These are phyloP conservation scores for Apis dorsata DNA, from an alignment of 1,140 invertebrate species.

Conservation along the genomic window DNA sequence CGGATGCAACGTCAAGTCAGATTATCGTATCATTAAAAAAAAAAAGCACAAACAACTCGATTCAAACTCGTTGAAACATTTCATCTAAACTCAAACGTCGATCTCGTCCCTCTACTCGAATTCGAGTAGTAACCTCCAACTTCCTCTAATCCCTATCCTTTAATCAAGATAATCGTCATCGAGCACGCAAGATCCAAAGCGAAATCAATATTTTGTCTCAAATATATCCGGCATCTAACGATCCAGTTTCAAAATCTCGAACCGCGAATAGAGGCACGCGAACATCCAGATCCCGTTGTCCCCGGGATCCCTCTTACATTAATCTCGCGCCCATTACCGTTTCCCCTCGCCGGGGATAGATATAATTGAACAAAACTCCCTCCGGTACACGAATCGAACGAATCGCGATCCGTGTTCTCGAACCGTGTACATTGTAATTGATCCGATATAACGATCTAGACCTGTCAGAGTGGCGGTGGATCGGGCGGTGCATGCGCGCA, in stretches of 20 bases:
- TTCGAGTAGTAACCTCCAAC: neutral
- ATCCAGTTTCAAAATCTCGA: conserved; percentile 3
- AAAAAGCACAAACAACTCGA: no score
- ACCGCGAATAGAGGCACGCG: neutral
- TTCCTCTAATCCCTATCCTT: neutral
- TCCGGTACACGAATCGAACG: conserved; percentile 21
- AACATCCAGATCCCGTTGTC: neutral
- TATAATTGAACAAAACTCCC: conserved; percentile 28
- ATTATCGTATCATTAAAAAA: no score
- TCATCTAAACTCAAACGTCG: neutral
- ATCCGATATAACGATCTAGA: conserved; percentile 48
- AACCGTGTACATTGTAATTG: conserved; percentile 41
- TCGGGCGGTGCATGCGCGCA: conserved; percentile 2
- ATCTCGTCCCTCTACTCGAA: neutral
- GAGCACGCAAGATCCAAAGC: neutral
- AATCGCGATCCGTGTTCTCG: conserved; percentile 25
- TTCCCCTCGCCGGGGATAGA: neutral
- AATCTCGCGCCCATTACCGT: conserved; percentile 24
- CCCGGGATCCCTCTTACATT: no score
- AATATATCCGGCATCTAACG: neutral
- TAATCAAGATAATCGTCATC: neutral
- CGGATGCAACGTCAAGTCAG: no score
- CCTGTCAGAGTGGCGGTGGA: conserved; percentile 18
- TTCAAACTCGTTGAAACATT: neutral
- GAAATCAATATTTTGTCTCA: neutral